Conservation (phyloP, 2,113 vertebrate species). For the Morone chrysops region DNA sequence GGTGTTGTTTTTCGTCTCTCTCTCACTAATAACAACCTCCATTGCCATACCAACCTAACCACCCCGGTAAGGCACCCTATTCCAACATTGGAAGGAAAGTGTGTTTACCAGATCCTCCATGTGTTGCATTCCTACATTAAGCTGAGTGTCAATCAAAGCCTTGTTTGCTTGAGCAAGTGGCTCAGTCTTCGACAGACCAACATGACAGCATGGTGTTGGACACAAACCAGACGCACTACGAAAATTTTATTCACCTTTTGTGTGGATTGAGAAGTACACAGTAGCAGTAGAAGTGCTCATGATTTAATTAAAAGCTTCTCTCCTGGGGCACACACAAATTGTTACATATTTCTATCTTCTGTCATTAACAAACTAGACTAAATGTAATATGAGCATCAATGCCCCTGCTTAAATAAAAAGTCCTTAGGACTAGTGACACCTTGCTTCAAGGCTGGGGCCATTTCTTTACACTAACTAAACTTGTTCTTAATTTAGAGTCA, state of each 20-base stretch:
- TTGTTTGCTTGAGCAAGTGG: conserved; percentile 27
- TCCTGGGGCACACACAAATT: background rate
- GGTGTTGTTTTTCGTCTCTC: conserved; percentile 52
- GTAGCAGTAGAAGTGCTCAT: background rate
- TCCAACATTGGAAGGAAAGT: conserved; percentile 51
- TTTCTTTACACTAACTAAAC: conserved; percentile 27
- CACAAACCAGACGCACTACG: conserved; percentile 28
- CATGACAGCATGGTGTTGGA: conserved; percentile 38
- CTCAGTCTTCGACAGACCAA: conserved; percentile 16
- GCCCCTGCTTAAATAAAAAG: conserved; percentile 7
- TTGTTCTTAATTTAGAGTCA: conserved; percentile 26
- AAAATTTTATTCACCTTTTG: conserved; percentile 1
- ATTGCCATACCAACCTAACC: conserved; percentile 36
- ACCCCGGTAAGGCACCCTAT: conserved; percentile 14
- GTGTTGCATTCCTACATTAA: conserved; percentile 52
- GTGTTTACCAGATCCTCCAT: conserved; percentile 59
- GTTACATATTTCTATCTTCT: background rate
- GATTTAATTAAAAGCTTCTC: background rate
- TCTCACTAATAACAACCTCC: conserved; percentile 43
- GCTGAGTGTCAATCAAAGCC: conserved; percentile 63
- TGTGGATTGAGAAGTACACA: background rate
- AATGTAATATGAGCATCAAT: conserved; percentile 2
- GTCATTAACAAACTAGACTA: background rate
- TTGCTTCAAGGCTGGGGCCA: conserved; percentile 19
- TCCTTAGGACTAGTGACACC: conserved; percentile 19